Evolutionary conservation across 2,113 vertebrate species (phyloP).

Genomic region (Leiothrix lutea): DNA sequence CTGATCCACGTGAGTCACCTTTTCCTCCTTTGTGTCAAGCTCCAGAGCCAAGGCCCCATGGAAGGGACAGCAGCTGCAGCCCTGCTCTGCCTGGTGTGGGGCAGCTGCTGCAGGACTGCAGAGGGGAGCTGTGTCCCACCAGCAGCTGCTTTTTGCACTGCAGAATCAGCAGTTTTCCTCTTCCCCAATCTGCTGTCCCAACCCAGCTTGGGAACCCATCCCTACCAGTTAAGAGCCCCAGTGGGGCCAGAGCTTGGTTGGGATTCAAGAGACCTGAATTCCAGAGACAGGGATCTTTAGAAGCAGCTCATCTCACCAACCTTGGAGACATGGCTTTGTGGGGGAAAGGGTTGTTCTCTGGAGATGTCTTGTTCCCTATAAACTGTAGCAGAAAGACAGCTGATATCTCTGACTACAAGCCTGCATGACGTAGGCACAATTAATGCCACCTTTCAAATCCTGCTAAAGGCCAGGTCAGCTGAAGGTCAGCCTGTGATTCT

Average conservation of each 20-base stretch:
- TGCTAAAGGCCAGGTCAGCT: background rate
- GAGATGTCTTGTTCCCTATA: background rate
- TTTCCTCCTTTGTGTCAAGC: background rate
- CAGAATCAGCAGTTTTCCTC: background rate
- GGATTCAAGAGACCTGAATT: background rate
- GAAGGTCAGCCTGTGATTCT: background rate
- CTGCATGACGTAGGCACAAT: background rate
- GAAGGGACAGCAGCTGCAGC: background rate
- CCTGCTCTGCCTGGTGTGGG: background rate
- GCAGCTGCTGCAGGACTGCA: background rate
- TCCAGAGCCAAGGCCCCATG: background rate
- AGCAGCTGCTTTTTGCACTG: background rate
- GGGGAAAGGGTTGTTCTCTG: background rate
- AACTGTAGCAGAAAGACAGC: background rate
- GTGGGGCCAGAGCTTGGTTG: background rate
- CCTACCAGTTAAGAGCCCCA: background rate
- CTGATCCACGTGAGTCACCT: background rate
- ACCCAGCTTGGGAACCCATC: background rate
- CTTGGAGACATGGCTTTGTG: background rate
- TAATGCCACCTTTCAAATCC: background rate
- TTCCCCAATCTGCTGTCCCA: background rate
- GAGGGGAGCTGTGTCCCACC: background rate
- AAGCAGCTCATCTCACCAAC: background rate
- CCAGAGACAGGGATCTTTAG: background rate
- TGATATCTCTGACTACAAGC: background rate